Base-by-base conservation (phyloP, 2,113 vertebrate species). In the Sarotherodon lohbergeri region DNA sequence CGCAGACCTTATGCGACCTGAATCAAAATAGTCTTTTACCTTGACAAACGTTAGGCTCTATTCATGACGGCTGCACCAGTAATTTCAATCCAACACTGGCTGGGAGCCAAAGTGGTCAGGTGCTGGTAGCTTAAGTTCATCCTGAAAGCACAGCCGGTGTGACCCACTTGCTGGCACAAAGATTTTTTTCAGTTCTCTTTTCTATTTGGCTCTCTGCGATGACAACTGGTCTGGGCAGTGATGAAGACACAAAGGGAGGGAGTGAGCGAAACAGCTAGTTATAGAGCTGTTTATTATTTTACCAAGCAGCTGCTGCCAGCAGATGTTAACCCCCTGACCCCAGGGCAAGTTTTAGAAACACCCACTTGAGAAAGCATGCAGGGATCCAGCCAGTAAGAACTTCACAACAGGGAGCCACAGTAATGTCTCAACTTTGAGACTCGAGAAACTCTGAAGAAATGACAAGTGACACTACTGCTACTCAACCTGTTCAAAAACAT, bases 71-170 rank as follows among this genome's bases (percentile, higher is more conserved):
- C 97, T 96, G 2, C 97, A 97, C 93, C 97, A 97, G 84, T 50
- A 17, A 50, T 97, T 95, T 4, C 97, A 96, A 89, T 97, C 96
- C 90, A 97, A 94, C 0, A 95, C 97, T 1, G 97, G 97, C 95
- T 96, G 97, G 11, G 96, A 97, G 59, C 97, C 97, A 34, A 97
- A 97, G 9, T 9, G 48, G 80, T 98, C 97, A 57, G 95, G 94
- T 7, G 97, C 96, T 1, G 97, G 96, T 96, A 96, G 97, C 86
- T 97, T 97, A 7, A 98, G 94, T 92, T 98, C 97, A 14, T 97
- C 97, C 96, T 97, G 94, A 82, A 96, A 97, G 80, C 96, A 94
- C 83, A 97, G 93, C 94, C 96, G 94, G 82, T 92, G 96, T 81
- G 97, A 97, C 19, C 97, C 96, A 1, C 96, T 97, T 4, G 94